Conservation (phyloP, 2,113 vertebrate genomes). For the Salvelinus alpinus region DNA sequence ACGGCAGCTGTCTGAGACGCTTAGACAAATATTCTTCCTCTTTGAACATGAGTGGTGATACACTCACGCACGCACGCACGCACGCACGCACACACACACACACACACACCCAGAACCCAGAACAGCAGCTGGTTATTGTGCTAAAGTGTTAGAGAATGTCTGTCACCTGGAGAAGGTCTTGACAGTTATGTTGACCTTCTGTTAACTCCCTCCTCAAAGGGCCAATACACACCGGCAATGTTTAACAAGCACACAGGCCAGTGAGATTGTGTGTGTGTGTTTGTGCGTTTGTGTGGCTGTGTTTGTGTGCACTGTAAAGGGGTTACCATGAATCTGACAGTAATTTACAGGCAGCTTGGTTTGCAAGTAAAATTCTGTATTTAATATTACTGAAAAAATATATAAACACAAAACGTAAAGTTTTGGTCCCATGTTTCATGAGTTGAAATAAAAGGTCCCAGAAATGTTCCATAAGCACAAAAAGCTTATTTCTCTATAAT, state of each 20-base stretch:
- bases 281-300: slow-evolving; percentile 9
- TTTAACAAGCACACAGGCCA: slow-evolving; percentile 42
- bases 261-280: neutral
- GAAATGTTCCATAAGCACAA: too few relatives aligned
- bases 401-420: too few relatives aligned
- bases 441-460: too few relatives aligned
- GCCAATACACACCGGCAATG: slow-evolving; percentile 38
- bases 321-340: too few relatives aligned
- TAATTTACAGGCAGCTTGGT: too few relatives aligned
- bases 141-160: neutral
- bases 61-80: too few relatives aligned
- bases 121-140: slow-evolving; percentile 22
- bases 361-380: too few relatives aligned
- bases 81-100: too few relatives aligned
- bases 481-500: too few relatives aligned
- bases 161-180: slow-evolving; percentile 3
- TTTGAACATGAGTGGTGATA: neutral
- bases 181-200: slow-evolving; percentile 19
- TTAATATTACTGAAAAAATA: too few relatives aligned
- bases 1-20: neutral
- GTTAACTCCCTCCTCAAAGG: slow-evolving; percentile 22
- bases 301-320: too few relatives aligned
- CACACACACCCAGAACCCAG: neutral
- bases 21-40: slow-evolving; percentile 4
- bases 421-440: too few relatives aligned